Evolutionary conservation across 1,140 invertebrate species (phyloP), one percentile per base, ranked within the genome.

Genomic region (Papilio xuthus): DNA sequence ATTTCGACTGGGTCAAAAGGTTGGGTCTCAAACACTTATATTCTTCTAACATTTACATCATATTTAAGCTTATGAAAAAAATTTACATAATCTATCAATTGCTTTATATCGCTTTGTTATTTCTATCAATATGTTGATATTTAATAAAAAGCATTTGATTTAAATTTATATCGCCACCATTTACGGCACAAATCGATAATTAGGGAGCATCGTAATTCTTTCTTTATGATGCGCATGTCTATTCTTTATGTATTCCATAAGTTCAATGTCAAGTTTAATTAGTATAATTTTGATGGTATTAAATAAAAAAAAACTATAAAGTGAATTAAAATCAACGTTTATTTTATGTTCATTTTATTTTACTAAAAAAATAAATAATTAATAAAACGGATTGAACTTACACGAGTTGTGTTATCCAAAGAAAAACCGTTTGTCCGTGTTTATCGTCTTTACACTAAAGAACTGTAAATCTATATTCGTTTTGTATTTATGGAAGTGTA

Each of bases 1-100:
- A 60, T 82, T 80, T 79, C n/a, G 42, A 72, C 20, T 41, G 80
- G 69, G 82, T 82, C 81, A 84, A 80, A 80, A 84, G 84, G 83
- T 83, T 69, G 80, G n/a, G 41, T 37, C 23, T 47, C 41, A 75
- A 41, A 70, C 18, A 20, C 15, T 77, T 20, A 73, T 70, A 69
- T 70, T 63, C 23, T 78, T 53, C 32, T 37, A 44, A 41, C 15
- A 28, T 78, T 78, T 63, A 44, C 9, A 78, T 69, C 77, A 78
- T 4, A 47, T 70, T 70, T 78, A 47, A 44, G n/a, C 26, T 50
- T 26, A 50, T n/a, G 23, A 80, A 79, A 75, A 78, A 47, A 23
- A 50, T 72, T 37, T 56, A 53, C 50, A 20, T 20, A 53, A 53
- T 53, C n/a, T 20, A 53, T 20, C 18, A 53, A 18, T n/a, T 53